Evolutionary conservation across 2,113 vertebrate species (phyloP), one percentile per base, ranked within the genome.

Genomic region (Mesembrinibis cayennensis): DNA sequence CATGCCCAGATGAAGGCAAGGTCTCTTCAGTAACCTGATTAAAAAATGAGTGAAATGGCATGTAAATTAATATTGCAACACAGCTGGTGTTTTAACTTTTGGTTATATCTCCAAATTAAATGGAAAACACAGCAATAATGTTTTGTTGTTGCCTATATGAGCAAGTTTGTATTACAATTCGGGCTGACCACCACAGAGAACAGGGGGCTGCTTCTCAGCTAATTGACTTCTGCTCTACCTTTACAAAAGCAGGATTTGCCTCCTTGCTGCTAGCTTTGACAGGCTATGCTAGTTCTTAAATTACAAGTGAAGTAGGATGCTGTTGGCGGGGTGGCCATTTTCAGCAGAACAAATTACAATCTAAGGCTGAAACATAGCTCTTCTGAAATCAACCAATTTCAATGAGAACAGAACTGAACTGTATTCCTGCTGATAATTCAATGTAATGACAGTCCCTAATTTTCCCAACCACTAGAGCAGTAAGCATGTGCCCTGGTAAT

Each of bases 391-490:
- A 95, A 62, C 13, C n/a, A 17, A 5, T 90, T 97, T 93, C 91
- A 94, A 27, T 19, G 16, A 73, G 40, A 94, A 53, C 30, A 79
- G 80, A 89, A 79, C 73, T 79, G 81, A 93, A 55, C 73, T 65
- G 32, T 82, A 82, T 95, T 95, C 77, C 77, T 93, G 84, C 80
- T 93, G 83, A 78, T 87, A 96, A 91, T 87, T 93, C 81, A 79
- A 1, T 95, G 73, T 89, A 93, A 95, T 91, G 82, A 87, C 82
- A 91, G 45, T 87, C 81, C 83, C 84, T 94, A 94, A 86, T 95
- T 97, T 97, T 94, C 91, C 74, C 78, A 95, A 3, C 66, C 81
- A 90, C 78, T 91, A 94, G 93, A 97, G 66, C 70, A 94, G 78
- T 84, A 93, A 94, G 78, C 66, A 50, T 90, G 70, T 92, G 53